Conservation (phyloP, 2,888 invertebrate genomes). For the Eulithis prunata region DNA sequence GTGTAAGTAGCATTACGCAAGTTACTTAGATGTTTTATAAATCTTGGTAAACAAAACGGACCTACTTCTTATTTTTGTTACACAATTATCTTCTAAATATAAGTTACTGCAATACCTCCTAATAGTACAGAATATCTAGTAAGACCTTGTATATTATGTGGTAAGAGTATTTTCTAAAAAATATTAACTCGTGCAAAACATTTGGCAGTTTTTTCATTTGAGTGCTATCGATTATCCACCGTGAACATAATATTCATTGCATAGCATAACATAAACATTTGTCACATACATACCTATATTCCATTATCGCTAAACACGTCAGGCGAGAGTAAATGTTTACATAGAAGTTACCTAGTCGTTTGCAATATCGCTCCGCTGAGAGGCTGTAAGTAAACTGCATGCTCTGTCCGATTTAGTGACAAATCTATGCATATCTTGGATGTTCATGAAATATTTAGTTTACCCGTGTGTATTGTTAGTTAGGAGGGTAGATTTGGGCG, state of each 20-base stretch:
- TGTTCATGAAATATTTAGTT: conserved; percentile 21
- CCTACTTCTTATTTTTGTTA: no score
- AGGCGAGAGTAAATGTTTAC: conserved; percentile 66
- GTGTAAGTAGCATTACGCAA: no score
- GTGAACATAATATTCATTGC: conserved; percentile 62
- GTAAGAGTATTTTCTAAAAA: no score
- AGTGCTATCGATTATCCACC: conserved; percentile 53
- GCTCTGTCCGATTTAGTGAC: conserved; percentile 30
- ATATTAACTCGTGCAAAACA: neutral
- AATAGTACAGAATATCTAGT: no score
- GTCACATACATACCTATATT: conserved; percentile 57
- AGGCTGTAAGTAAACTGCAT: conserved; percentile 30
- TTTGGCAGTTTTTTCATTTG: conserved; percentile 32
- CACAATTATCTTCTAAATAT: no score
- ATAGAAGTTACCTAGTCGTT: conserved; percentile 53
- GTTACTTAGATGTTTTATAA: no score
- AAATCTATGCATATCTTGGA: conserved; percentile 41
- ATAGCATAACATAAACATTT: conserved; percentile 69
- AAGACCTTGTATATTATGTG: no score
- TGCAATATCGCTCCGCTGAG: conserved; percentile 47
- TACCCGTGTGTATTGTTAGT: neutral
- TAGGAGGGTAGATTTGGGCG: no score
- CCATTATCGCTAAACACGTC: conserved; percentile 70
- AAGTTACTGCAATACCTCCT: no score
- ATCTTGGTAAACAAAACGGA: no score